A percentile compares a stretch with the other conserved stretches of the same genome.
Evolutionary conservation across 2,113 vertebrate species (phyloP).

Genomic region (Cyanoramphus novaezelandiae): DNA sequence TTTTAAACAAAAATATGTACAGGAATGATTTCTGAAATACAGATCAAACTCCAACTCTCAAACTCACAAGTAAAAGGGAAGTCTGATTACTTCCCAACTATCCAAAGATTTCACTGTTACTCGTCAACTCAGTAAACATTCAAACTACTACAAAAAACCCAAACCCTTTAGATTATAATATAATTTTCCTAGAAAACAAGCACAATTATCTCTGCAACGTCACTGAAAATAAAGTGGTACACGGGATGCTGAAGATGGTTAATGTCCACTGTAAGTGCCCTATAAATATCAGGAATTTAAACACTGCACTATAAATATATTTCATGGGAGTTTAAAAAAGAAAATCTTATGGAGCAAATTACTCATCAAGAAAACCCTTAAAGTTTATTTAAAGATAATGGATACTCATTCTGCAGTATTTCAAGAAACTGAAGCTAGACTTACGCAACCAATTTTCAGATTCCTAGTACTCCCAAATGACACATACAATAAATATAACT

Average conservation of each 20-base stretch:
- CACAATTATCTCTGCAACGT: not conserved
- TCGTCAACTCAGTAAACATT: not conserved
- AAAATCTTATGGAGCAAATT: conserved; percentile 45
- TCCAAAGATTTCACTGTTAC: not conserved
- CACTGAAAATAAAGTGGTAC: not conserved
- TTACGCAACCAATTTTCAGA: not conserved
- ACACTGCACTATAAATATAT: conserved; percentile 32
- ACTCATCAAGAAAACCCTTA: conserved; percentile 50
- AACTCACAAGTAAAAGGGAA: not conserved
- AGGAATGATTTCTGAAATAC: not conserved
- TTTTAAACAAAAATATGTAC: not conserved
- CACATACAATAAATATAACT: not conserved
- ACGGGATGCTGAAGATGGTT: not conserved
- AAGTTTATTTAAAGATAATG: conserved; percentile 56
- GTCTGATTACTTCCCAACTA: not conserved
- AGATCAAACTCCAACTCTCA: not conserved
- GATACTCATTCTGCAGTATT: conserved; percentile 1
- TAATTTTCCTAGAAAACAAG: conserved; percentile 26
- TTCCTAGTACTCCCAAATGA: not conserved
- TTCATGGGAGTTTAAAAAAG: conserved; percentile 42
- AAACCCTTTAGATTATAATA: not conserved
- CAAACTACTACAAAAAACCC: not conserved
- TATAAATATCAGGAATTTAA: conserved; percentile 46
- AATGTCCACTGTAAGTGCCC: conserved; percentile 2
- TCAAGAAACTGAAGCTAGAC: not conserved